These are phyloP conservation scores for Meriones psammophilus DNA, from an alignment of 2,797 vertebrate genomes.

Conservation along the genomic window DNA sequence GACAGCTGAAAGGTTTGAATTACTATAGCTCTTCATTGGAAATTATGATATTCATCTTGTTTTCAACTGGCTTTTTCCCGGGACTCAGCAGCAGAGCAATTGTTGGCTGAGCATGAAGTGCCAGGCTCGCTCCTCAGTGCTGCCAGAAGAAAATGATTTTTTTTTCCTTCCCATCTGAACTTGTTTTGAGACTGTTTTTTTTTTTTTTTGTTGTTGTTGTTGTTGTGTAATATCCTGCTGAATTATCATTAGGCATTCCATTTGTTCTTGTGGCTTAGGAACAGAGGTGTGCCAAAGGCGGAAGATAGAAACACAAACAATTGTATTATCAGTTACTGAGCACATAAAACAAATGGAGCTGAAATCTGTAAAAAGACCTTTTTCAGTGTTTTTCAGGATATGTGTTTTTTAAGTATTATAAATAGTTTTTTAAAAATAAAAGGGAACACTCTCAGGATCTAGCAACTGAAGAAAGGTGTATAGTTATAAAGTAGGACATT, in stretches of 20 bases:
- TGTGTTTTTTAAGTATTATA: no score
- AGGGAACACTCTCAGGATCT: no score
- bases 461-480: no score
- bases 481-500: no score
- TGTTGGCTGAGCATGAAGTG: no score
- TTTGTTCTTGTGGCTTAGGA: slow-evolving; percentile 6
- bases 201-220: no score
- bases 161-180: not conserved
- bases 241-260: not conserved
- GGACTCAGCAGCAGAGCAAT: not conserved
- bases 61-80: not conserved
- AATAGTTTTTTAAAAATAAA: no score
- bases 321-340: slow-evolving; percentile 19
- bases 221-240: not conserved
- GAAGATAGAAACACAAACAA: no score
- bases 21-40: not conserved
- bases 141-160: not conserved
- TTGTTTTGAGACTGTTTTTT: slow-evolving; percentile 12
- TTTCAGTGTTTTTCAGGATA: no score
- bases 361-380: no score
- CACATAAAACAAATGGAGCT: no score
- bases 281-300: not conserved
- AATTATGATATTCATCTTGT: not conserved
- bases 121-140: not conserved
- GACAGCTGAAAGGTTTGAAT: not conserved